Evolutionary conservation across 2,113 vertebrate species (phyloP), one percentile per base, ranked within the genome.

Genomic region (Rhipidura dahli): DNA sequence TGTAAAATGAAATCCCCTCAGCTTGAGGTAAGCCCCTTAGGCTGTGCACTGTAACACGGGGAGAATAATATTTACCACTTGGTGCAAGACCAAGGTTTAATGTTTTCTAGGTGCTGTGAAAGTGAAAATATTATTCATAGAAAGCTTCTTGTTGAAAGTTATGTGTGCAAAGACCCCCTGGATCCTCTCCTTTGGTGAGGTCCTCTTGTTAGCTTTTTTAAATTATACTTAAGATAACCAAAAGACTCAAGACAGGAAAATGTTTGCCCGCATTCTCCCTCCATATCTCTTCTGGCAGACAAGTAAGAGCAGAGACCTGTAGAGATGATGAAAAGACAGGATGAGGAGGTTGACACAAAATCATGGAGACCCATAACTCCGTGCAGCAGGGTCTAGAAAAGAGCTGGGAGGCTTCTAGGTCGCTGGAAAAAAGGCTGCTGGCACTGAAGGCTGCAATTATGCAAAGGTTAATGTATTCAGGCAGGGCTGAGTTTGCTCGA

Each of bases 161-260:
- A 11, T 2, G 4, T 8, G 11, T 0, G 0, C 14, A 35, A 45
- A 50, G n/a, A 57, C 4, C 15, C 40, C 45, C 49, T 28, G 13
- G 42, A 66, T 76, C 31, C 37, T 42, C 19, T 61, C 44, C 35
- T 77, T 61, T 26, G 35, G 31, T 6, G 7, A 68, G 33, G 75
- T 6, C 27, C 10, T 90, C 24, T 13, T 26, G 6, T 68, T 56
- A 30, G 23, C 10, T 39, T 75, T 73, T 44, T 64, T 18, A 8
- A 7, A 56, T 65, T 86, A 28, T 4, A 11, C 15, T 44, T 50
- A 20, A 59, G 30, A 35, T 23, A 84, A 78, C 40, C 40, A 59
- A 51, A 85, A 26, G 39, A 11, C 22, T 64, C 15, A 33, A 59
- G 59, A 35, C 4, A 23, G n/a, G 65, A 78, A 75, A 63, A 40